Percentiles rank a stretch among this genome's conserved stretches.
Conservation (phyloP, 2,113 vertebrate genomes). For the Ceyx cyanopectus region DNA sequence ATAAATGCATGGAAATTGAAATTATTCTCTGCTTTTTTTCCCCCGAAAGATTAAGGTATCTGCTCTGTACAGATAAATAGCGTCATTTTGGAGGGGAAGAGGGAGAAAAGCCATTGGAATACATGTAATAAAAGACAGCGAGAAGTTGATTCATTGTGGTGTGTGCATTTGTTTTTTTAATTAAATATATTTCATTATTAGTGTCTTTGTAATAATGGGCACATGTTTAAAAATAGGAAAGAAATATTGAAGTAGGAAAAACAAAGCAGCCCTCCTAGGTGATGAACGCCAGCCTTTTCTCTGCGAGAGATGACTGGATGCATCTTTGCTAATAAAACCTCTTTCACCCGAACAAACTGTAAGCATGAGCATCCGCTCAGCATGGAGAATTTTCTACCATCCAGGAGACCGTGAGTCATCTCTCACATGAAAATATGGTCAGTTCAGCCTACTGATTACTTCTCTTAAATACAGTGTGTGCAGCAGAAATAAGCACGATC, state of each 20-base stretch:
- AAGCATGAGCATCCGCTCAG: slow-evolving; percentile 31
- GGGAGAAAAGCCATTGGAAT: not conserved
- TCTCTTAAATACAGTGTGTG: not conserved
- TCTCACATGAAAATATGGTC: slow-evolving; percentile 61
- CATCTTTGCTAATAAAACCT: slow-evolving; percentile 34
- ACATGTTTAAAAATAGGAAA: slow-evolving; percentile 2
- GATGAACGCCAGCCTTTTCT: not conserved
- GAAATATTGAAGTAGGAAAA: not conserved
- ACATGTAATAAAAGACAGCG: not conserved
- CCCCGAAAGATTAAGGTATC: slow-evolving; percentile 69
- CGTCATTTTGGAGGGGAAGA: not conserved
- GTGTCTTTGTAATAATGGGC: not conserved
- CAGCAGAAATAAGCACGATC: not conserved
- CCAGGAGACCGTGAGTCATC: slow-evolving; percentile 16
- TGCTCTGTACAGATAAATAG: slow-evolving; percentile 60
- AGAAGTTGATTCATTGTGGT: not conserved
- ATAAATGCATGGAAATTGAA: slow-evolving; percentile 79
- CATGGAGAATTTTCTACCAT: slow-evolving; percentile 26
- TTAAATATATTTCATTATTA: slow-evolving; percentile 21
- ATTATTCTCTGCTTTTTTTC: slow-evolving; percentile 64
- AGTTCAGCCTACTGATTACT: slow-evolving; percentile 19
- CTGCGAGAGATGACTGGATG: not conserved
- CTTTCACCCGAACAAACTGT: slow-evolving; percentile 22
- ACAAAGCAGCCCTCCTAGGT: not conserved
- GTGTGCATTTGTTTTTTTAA: not conserved